phyloP scores from a whole-genome alignment of 2,888 invertebrate species.

The Drymonia ruficornis region DNA sequence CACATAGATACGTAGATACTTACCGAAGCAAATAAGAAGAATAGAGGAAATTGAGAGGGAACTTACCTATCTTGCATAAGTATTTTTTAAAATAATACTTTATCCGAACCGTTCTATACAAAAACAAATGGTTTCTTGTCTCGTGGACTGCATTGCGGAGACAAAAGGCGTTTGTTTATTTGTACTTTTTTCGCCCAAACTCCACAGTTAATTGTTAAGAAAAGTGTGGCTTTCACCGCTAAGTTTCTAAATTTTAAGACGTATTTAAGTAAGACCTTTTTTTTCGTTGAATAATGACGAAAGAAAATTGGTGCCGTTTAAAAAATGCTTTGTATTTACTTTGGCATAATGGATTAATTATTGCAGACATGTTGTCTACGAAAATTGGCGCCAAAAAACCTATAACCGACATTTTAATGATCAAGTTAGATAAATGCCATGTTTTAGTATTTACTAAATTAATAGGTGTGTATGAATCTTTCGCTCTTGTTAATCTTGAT shows the following conservation, averaged over 20 bases:
- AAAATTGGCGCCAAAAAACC: too few relatives aligned
- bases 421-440: too few relatives aligned
- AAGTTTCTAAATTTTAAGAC: conserved; percentile 38
- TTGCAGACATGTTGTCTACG: background rate
- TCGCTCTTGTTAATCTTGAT: too few relatives aligned
- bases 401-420: too few relatives aligned
- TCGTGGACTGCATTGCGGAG: conserved; percentile 1
- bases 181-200: conserved; percentile 28
- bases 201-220: conserved; percentile 36
- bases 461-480: too few relatives aligned
- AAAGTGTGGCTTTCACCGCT: conserved; percentile 34
- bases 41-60: too few relatives aligned
- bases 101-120: background rate
- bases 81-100: too few relatives aligned
- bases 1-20: too few relatives aligned
- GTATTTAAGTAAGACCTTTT: background rate
- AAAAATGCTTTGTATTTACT: background rate
- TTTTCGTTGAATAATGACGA: background rate
- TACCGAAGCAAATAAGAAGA: too few relatives aligned
- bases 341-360: background rate
- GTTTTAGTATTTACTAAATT: too few relatives aligned
- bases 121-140: background rate
- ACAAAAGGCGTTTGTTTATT: conserved; percentile 9
- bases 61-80: too few relatives aligned
- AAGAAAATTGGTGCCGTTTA: background rate